phyloP scores from a whole-genome alignment of 1,140 invertebrate species.

The Drosophila jambulina region DNA sequence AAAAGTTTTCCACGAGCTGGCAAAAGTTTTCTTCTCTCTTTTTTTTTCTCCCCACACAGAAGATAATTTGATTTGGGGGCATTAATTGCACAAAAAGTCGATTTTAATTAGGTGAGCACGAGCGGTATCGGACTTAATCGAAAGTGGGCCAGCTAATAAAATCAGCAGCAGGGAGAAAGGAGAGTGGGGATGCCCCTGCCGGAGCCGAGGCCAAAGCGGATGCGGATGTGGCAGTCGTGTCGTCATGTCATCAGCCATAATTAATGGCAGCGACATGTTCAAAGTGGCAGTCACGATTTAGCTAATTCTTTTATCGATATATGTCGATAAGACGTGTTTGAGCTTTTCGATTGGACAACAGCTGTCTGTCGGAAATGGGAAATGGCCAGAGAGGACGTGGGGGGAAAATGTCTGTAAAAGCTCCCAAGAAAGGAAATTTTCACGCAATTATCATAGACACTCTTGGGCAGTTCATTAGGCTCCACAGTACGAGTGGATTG shows the following conservation, averaged over 20 bases:
- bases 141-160: slow-evolving; percentile 74
- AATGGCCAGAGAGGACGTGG: background rate
- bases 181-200: background rate
- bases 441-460: slow-evolving; percentile 61
- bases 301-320: slow-evolving; percentile 84
- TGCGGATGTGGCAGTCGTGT: slow-evolving; percentile 48
- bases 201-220: background rate
- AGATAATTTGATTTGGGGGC: slow-evolving; percentile 77
- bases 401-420: slow-evolving; percentile 8
- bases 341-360: slow-evolving; percentile 34
- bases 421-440: slow-evolving; percentile 14
- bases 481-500: slow-evolving; percentile 7
- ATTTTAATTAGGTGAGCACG: slow-evolving; percentile 77
- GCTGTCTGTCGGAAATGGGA: slow-evolving; percentile 26
- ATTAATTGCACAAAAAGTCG: slow-evolving; percentile 81
- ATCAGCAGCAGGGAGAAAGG: slow-evolving; percentile 56
- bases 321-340: slow-evolving; percentile 78
- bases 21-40: slow-evolving; percentile 43
- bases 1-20: slow-evolving; percentile 31
- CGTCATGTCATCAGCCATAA: slow-evolving; percentile 75
- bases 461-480: slow-evolving; percentile 56
- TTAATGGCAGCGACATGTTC: slow-evolving; percentile 84
- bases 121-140: slow-evolving; percentile 59
- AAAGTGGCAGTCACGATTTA: slow-evolving; percentile 80
- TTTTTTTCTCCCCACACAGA: slow-evolving; percentile 4